Evolutionary conservation across 2,113 vertebrate species (phyloP).

Genomic region (Nanger granti): DNA sequence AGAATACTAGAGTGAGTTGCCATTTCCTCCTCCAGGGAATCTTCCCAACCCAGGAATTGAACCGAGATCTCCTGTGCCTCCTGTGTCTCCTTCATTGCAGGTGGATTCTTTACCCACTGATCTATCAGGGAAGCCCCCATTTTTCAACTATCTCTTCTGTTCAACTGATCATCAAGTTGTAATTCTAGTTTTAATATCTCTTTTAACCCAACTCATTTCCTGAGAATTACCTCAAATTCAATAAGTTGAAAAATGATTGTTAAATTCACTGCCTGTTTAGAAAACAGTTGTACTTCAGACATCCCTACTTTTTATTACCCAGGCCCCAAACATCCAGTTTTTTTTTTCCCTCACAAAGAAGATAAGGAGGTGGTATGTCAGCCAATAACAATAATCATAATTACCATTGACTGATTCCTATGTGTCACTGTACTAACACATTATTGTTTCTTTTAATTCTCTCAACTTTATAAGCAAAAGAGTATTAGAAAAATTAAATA

Average conservation of each 20-base stretch:
- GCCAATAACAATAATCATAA: neutral
- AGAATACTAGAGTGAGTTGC: neutral
- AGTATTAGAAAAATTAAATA: neutral
- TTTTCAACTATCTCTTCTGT: neutral
- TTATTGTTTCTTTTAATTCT: neutral
- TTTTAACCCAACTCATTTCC: neutral
- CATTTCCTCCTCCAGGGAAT: neutral
- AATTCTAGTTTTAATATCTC: neutral
- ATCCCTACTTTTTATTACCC: neutral
- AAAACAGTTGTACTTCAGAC: neutral
- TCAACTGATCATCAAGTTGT: neutral
- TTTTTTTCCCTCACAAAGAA: neutral
- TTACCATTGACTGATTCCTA: neutral
- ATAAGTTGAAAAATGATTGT: neutral
- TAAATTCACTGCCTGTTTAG: neutral
- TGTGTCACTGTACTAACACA: neutral
- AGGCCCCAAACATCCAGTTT: neutral
- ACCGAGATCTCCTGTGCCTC: neutral
- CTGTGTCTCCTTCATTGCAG: neutral
- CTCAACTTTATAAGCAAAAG: neutral
- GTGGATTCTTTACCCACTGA: neutral
- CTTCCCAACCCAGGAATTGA: neutral
- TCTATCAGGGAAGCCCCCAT: neutral
- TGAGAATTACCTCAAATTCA: constrained; percentile 19
- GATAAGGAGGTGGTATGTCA: neutral